These are phyloP conservation scores for Chascanopsetta lugubris DNA, from an alignment of 2,113 vertebrate species.

Conservation along the genomic window DNA sequence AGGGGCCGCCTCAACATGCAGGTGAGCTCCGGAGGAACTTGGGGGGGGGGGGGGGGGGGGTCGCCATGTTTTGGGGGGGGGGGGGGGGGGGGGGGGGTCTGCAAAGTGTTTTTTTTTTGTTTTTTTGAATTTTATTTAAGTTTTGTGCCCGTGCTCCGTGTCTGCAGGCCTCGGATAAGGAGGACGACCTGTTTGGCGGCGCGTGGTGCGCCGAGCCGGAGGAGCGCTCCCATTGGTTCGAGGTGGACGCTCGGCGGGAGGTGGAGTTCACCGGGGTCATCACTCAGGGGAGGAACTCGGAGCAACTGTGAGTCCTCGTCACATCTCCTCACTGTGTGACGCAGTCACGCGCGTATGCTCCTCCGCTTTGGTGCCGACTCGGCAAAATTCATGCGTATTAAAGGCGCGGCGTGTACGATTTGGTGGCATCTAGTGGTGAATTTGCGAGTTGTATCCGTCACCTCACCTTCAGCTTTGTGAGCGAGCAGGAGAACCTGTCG, in stretches of 20 bases:
- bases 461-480: too few species aligned
- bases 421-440: too few species aligned
- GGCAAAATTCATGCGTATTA: too few species aligned
- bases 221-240: constrained; percentile 88
- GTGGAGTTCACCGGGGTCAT: constrained; percentile 92
- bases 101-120: too few species aligned
- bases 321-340: not conserved
- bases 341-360: not conserved
- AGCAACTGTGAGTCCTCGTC: constrained; percentile 79
- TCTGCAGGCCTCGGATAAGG: constrained; percentile 83
- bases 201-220: constrained; percentile 91
- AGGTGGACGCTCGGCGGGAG: constrained; percentile 88
- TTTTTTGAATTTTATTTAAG: too few species aligned
- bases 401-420: too few species aligned
- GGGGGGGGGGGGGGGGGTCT: too few species aligned
- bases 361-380: not conserved
- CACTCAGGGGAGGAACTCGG: constrained; percentile 94
- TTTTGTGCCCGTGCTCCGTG: not conserved
- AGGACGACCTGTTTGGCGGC: constrained; percentile 90
- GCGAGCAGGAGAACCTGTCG: too few species aligned
- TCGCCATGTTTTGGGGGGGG: too few species aligned
- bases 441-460: too few species aligned
- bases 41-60: too few species aligned
- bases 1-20: constrained; percentile 94
- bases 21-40: constrained; percentile 64